Evolutionary conservation across 2,888 invertebrate species (phyloP).

Genomic region (Lochmaea capreae): DNA sequence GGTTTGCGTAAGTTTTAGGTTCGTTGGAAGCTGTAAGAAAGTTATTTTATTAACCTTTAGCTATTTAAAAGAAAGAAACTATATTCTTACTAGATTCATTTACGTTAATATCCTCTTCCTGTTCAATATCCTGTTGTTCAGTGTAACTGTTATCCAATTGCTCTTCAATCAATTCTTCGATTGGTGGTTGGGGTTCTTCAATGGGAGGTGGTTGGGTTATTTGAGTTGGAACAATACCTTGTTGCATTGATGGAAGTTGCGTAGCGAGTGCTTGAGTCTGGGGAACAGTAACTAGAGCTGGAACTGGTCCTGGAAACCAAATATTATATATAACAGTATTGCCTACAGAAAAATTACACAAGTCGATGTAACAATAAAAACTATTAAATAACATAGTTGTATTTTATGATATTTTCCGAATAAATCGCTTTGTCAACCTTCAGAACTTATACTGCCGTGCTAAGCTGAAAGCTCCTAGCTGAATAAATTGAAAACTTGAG

Average conservation of each 20-base stretch:
- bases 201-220: slow-evolving; percentile 50
- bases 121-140: slow-evolving; percentile 50
- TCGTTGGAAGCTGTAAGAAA: slow-evolving; percentile 67
- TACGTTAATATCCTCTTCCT: slow-evolving; percentile 50
- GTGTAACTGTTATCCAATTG: slow-evolving; percentile 53
- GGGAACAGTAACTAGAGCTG: slow-evolving; percentile 51
- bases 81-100: slow-evolving; percentile 45
- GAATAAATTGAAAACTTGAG: no score
- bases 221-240: slow-evolving; percentile 50
- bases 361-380: no score
- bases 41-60: neutral
- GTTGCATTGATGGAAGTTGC: slow-evolving; percentile 53
- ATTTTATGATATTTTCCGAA: no score
- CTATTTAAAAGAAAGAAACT: neutral
- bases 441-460: no score
- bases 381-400: no score
- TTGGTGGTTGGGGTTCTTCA: slow-evolving; percentile 52
- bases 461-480: no score
- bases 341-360: no score
- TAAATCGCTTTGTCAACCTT: no score
- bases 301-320: slow-evolving; percentile 41
- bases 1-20: slow-evolving; percentile 90
- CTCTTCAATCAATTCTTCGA: slow-evolving; percentile 55
- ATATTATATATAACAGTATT: neutral
- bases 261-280: slow-evolving; percentile 44